Base-by-base conservation (phyloP, 2,113 vertebrate species). In the Misgurnus anguillicaudatus region DNA sequence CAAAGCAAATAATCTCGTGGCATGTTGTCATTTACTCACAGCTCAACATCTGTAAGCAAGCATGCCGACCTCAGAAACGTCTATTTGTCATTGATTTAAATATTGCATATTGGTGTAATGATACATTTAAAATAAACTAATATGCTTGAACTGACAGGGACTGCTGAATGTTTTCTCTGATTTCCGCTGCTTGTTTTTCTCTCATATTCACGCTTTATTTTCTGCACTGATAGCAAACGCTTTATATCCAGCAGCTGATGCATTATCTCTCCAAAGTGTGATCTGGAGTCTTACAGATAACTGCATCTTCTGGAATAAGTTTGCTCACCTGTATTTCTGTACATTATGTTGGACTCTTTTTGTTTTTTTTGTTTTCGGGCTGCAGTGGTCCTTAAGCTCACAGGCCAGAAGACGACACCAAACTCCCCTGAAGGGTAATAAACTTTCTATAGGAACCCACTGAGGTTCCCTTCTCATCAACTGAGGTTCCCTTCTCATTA, bases 221-320 rank as follows among this genome's bases (percentile, higher is more conserved):
- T 9, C 41, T 24, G 55, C 60, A 16, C 62, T 66, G 67, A 24
- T 7, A 6, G 9, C 42, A 45, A 17, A 67, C 61, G n/a, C 31
- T 8, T 60, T 16, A 36, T 75, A 69, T 63, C 41, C 9, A 13
- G 24, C 78, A 9, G 9, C 67, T 11, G 78, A 87, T 86, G 83
- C 75, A 53, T 86, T 84, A 85, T 85, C 78, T 78, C 57, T 80
- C 45, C 64, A 21, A 41, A 31, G 38, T 45, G 70, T 58, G 38
- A 19, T 41, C 68, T 72, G 67, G 64, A 57, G 61, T 21, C 41
- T 16, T 3, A 51, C 63, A 16, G 77, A 80, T 83, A 83, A 82
- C 74, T 80, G 83, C 80, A 85, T 86, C 82, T 69, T 80, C 75
- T 82, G 36, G 60, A 72, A 60, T 73, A 21, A 38, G 48, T 64